These are phyloP conservation scores for Rallus limicola DNA, from an alignment of 2,113 vertebrate genomes.

Conservation along the genomic window DNA sequence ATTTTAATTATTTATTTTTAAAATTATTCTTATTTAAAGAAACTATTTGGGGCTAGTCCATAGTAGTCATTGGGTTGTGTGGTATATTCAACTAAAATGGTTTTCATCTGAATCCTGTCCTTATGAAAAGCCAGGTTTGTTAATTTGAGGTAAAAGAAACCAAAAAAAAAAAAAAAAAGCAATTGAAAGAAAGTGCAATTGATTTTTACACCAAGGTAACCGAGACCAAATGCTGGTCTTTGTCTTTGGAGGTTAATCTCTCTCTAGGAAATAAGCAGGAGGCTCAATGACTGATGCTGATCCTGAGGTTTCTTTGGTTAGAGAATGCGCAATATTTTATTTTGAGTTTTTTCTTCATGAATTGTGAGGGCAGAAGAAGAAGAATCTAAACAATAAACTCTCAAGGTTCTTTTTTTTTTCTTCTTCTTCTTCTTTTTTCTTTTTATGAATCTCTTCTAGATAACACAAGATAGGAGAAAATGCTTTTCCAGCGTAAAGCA, in stretches of 20 bases:
- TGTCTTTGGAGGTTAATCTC: constrained; percentile 52
- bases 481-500: constrained; percentile 61
- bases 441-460: constrained; percentile 57
- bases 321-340: constrained; percentile 39
- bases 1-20: not conserved
- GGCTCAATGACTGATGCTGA: constrained; percentile 45
- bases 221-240: not conserved
- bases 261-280: constrained; percentile 30
- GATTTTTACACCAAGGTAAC: constrained; percentile 41
- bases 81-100: not conserved
- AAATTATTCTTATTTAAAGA: not conserved
- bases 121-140: not conserved
- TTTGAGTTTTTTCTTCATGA: constrained; percentile 44
- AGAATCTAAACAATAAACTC: constrained; percentile 68
- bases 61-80: not conserved
- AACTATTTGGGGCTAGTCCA: not conserved
- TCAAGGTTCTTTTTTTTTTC: constrained; percentile 56
- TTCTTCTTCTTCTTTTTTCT: not conserved
- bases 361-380: constrained; percentile 43
- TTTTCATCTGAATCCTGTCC: not conserved
- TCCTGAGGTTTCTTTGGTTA: constrained; percentile 52
- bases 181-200: not conserved
- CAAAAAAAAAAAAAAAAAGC: not conserved
- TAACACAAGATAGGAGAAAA: constrained; percentile 63
- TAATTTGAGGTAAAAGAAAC: not conserved